Conservation (phyloP, 2,888 invertebrate species). For the Dioctria rufipes region DNA sequence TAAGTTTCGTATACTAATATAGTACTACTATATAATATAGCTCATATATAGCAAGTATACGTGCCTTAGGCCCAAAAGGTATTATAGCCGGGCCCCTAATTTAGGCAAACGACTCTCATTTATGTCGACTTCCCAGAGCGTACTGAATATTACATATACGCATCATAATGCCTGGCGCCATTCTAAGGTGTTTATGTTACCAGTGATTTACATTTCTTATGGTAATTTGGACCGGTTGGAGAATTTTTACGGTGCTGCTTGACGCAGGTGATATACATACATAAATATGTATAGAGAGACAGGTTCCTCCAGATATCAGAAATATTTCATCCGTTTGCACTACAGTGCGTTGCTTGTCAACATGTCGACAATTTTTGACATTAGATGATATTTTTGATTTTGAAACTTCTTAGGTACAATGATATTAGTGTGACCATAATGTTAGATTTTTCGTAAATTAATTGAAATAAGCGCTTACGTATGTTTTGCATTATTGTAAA, state of each 20-base stretch:
- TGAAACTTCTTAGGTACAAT: background rate
- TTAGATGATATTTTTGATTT: conserved; percentile 8
- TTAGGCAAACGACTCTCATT: conserved; percentile 51
- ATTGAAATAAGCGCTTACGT: conserved; percentile 18
- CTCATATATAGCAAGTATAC: background rate
- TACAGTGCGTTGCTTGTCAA: conserved; percentile 25
- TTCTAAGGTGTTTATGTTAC: conserved; percentile 47
- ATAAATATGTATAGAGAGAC: conserved; percentile 6
- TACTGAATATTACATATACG: conserved; percentile 17
- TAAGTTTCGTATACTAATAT: background rate
- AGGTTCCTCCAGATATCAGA: conserved; percentile 27
- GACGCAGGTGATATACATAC: conserved; percentile 52
- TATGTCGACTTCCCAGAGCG: conserved; percentile 42
- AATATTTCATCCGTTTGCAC: conserved; percentile 39
- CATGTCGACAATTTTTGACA: background rate
- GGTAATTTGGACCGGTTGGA: conserved; percentile 42
- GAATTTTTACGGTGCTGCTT: conserved; percentile 55
- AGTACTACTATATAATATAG: background rate
- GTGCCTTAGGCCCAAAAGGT: conserved; percentile 35
- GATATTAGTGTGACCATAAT: conserved; percentile 32
- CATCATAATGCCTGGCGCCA: conserved; percentile 54
- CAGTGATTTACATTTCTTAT: conserved; percentile 48
- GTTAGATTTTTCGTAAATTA: conserved; percentile 25
- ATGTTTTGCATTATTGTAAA: conserved; percentile 7
- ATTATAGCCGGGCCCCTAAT: conserved; percentile 28